Evolutionary conservation across 2,888 invertebrate species (phyloP).

Genomic region (Folsomia candida): DNA sequence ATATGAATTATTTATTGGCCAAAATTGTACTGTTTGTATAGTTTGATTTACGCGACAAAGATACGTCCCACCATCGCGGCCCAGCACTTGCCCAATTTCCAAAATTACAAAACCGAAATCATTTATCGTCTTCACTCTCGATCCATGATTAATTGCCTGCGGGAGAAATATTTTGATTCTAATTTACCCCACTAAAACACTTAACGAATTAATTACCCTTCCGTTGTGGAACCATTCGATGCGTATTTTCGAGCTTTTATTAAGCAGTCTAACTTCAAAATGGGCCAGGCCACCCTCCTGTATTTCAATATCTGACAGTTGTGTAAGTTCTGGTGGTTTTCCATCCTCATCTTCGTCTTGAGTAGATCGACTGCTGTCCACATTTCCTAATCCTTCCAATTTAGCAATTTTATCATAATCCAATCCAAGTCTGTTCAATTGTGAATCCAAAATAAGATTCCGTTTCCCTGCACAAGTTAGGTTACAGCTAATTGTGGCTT

Average conservation of each 20-base stretch:
- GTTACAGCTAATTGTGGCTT: constrained; percentile 82
- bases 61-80: constrained; percentile 87
- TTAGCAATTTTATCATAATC: constrained; percentile 91
- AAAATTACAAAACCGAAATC: constrained; percentile 97
- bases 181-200: no score
- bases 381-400: constrained; percentile 75
- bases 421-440: constrained; percentile 67
- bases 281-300: constrained; percentile 86
- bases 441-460: constrained; percentile 77
- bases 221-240: constrained; percentile 97
- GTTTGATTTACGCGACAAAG: constrained; percentile 67
- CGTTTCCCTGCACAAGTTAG: constrained; percentile 65
- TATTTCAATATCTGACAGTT: constrained; percentile 77
- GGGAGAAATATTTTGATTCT: constrained; percentile 69
- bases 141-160: no score
- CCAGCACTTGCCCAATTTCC: constrained; percentile 90
- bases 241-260: constrained; percentile 85
- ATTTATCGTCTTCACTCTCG: constrained; percentile 89
- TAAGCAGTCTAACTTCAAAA: constrained; percentile 85
- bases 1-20: no score
- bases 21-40: no score
- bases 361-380: constrained; percentile 64
- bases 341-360: constrained; percentile 75
- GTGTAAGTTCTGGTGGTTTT: constrained; percentile 83
- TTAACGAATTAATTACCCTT: constrained; percentile 30